These are phyloP conservation scores for Ormyrus nitidulus DNA, from an alignment of 2,888 invertebrate species.

Conservation along the genomic window DNA sequence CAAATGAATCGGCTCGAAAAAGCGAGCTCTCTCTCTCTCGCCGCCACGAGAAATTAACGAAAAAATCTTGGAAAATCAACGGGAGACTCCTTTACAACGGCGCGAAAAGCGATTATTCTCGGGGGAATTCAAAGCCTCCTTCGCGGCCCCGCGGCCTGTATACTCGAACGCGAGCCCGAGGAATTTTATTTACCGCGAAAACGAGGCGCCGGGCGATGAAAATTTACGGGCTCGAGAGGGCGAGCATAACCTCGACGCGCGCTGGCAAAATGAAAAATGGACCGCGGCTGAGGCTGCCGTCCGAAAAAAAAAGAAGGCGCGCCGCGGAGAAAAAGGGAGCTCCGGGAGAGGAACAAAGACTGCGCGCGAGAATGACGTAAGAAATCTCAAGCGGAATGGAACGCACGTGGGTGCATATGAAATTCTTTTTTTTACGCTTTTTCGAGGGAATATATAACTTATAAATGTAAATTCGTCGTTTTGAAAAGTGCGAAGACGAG, in stretches of 20 bases:
- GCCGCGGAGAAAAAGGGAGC: not conserved
- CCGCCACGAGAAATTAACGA: not conserved
- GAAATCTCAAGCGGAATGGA: not conserved
- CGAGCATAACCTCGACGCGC: conserved; percentile 5
- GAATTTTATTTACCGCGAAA: conserved; percentile 31
- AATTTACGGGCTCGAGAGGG: conserved; percentile 32
- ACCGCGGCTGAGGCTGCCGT: too few relatives aligned
- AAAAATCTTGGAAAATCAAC: not conserved
- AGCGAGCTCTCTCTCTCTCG: too few relatives aligned
- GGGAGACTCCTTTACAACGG: not conserved
- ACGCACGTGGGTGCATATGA: too few relatives aligned
- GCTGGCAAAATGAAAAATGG: conserved; percentile 28
- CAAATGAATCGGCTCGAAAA: too few relatives aligned
- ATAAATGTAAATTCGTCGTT: too few relatives aligned
- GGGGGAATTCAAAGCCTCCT: not conserved
- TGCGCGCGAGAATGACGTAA: not conserved
- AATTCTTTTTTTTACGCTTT: not conserved
- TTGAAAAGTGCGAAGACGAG: too few relatives aligned
- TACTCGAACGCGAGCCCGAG: too few relatives aligned
- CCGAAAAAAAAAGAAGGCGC: not conserved
- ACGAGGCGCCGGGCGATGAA: conserved; percentile 30
- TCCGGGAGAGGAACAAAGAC: not conserved
- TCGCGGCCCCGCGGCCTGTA: too few relatives aligned
- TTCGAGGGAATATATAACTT: too few relatives aligned
- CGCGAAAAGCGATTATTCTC: conserved; percentile 7